A percentile compares a stretch with the other conserved stretches of the same genome.
Evolutionary conservation across 2,888 invertebrate genomes (phyloP).

Genomic region (Phortica magna): DNA sequence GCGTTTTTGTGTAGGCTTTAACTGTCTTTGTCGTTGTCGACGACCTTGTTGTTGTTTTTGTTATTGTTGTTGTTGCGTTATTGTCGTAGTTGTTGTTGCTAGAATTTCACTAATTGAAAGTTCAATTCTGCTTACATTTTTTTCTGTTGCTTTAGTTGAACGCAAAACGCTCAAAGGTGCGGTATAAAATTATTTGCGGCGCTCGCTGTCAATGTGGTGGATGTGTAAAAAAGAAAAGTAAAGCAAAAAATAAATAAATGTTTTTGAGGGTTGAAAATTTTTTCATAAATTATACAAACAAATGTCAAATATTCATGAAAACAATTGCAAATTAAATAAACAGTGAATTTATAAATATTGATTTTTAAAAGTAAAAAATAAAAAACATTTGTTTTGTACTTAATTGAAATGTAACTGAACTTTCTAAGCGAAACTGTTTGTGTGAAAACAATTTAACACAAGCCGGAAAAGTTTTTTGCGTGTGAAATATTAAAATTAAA

Average conservation of each 20-base stretch:
- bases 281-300: slow-evolving; percentile 1
- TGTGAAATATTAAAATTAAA: not conserved
- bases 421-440: not conserved
- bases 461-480: not conserved
- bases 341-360: not conserved
- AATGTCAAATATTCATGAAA: not conserved
- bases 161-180: slow-evolving; percentile 66
- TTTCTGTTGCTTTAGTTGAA: slow-evolving; percentile 58
- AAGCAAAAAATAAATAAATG: not conserved
- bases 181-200: slow-evolving; percentile 46
- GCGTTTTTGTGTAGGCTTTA: slow-evolving; percentile 32
- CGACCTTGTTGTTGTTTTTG: slow-evolving; percentile 32
- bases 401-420: not conserved
- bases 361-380: not conserved
- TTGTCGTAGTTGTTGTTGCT: slow-evolving; percentile 31
- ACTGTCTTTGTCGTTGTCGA: slow-evolving; percentile 23
- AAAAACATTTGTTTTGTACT: not conserved
- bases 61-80: slow-evolving; percentile 42
- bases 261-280: slow-evolving; percentile 5
- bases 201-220: not conserved
- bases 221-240: slow-evolving; percentile 24
- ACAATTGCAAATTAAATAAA: not conserved
- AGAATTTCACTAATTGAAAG: slow-evolving; percentile 45
- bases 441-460: not conserved
- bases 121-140: slow-evolving; percentile 42